Evolutionary conservation across 2,888 invertebrate species (phyloP).

Genomic region (Strigamia crassipes): DNA sequence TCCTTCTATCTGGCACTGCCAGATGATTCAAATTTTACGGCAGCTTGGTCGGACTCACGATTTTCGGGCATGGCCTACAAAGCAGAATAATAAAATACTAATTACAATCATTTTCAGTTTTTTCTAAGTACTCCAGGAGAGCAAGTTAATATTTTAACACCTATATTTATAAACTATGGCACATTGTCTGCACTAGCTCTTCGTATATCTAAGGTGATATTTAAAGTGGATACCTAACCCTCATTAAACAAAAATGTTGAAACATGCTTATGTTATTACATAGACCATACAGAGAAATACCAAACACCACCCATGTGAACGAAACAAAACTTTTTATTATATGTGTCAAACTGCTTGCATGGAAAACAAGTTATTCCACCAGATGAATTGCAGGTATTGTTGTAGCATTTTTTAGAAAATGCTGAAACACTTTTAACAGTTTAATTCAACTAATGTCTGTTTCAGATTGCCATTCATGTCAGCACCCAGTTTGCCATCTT

Average conservation of each 20-base stretch:
- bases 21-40: no score
- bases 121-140: not conserved
- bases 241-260: no score
- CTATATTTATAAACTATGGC: not conserved
- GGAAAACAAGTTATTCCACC: no score
- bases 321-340: not conserved
- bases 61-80: no score
- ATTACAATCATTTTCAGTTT: not conserved
- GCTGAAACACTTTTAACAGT: no score
- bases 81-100: no score
- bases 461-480: not conserved
- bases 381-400: not conserved
- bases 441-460: not conserved
- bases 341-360: not conserved
- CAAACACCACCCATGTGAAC: not conserved
- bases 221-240: no score
- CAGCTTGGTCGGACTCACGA: no score
- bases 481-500: not conserved
- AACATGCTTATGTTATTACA: no score
- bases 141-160: no score
- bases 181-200: not conserved
- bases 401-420: no score
- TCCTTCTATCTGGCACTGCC: no score
- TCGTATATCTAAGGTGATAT: not conserved
- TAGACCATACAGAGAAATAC: not conserved